Evolutionary conservation across 2,113 vertebrate genomes (phyloP), one percentile per base, ranked within the genome.

Genomic region (Dipodomys stephensi): DNA sequence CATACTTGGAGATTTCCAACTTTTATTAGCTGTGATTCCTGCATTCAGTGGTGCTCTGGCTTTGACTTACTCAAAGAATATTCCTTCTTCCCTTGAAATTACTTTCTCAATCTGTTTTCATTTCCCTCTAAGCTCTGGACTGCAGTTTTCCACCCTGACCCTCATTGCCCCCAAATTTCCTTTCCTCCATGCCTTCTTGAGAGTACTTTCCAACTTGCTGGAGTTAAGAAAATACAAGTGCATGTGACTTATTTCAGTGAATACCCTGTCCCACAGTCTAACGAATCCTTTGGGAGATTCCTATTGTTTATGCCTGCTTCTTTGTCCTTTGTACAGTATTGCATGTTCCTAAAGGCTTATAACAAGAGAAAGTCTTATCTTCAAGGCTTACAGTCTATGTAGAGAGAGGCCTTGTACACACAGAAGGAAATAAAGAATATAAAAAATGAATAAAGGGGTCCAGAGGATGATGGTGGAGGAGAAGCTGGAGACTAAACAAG

Each of bases 251-350:
- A 15, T 84, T 84, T 85, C 46, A 84, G 65, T 35, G 28, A 86
- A 78, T 20, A 57, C 27, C 23, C 49, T 28, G 0, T 4, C 28
- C 27, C 15, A 87, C n/a, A 5, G 28, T 81, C 73, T 76, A n/a
- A 85, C 73, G 39, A 19, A 10, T 79, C 30, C 16, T 8, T 18
- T 30, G 4, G 25, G 20, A 35, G n/a, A 4, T 35, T 27, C 2
- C n/a, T 6, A n/a, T 1, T 7, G 0, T 87, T 19, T 73, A 4
- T 27, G 0, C 62, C 65, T 80, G 5, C 3, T 5, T 44, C 1
- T 69, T 69, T 12, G 16, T 57, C 25, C 22, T 1, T 22, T 30
- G 7, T 22, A 44, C 5, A 23, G 3, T 6, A 65, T 27, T 53
- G 19, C 6, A 62, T 16, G 53, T n/a, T 28, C 12, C 28, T 74